A percentile compares a stretch with the other conserved stretches of the same genome.
Evolutionary conservation across 53 echinoderm and acorn worm species (phyloP).

Genomic region (Mesocentrotus franciscanus): DNA sequence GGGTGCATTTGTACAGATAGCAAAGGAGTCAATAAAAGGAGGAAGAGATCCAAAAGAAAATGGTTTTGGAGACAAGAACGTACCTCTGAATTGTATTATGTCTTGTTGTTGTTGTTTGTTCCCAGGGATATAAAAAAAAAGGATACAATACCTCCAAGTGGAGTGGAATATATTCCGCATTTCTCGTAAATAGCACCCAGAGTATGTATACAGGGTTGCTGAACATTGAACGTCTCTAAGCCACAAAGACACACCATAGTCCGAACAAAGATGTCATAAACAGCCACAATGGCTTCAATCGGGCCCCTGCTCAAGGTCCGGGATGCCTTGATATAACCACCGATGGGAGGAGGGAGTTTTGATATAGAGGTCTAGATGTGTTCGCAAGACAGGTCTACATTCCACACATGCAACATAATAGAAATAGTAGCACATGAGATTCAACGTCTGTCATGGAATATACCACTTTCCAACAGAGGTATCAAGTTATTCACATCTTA

Average conservation of each 20-base stretch:
- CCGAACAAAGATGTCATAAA: background rate
- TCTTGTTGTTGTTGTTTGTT: background rate
- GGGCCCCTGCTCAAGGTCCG: background rate
- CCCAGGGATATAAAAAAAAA: no score
- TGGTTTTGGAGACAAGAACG: background rate
- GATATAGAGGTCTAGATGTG: background rate
- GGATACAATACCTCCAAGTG: background rate
- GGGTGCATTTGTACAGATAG: constrained; percentile 24
- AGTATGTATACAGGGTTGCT: background rate
- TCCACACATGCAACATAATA: background rate
- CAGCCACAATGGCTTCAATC: background rate
- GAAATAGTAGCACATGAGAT: background rate
- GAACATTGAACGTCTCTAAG: background rate
- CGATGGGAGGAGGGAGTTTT: background rate
- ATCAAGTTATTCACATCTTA: constrained; percentile 12
- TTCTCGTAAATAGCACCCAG: background rate
- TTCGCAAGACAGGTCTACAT: background rate
- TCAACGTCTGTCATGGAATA: background rate
- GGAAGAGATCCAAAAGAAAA: background rate
- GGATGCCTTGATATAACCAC: background rate
- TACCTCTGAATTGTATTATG: background rate
- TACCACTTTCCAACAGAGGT: constrained; percentile 15
- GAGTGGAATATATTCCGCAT: constrained; percentile 16
- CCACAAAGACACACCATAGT: background rate
- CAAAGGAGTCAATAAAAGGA: constrained; percentile 22